phyloP scores from a whole-genome alignment of 1,140 invertebrate genomes.

The Panulirus ornatus region DNA sequence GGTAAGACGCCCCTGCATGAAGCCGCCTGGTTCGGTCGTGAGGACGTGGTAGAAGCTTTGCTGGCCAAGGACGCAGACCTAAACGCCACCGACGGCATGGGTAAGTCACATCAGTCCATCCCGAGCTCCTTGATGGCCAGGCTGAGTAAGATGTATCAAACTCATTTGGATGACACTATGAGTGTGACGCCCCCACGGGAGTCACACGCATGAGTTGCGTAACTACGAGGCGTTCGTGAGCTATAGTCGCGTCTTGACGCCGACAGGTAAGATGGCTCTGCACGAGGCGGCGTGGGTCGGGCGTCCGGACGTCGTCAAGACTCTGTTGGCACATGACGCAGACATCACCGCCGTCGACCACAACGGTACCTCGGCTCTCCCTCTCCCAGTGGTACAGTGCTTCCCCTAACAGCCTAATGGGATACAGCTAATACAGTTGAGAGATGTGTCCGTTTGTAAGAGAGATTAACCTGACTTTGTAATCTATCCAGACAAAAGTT shows the following conservation, averaged over 20 bases:
- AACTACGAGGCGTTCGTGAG: no score
- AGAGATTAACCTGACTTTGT: no score
- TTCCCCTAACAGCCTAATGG: no score
- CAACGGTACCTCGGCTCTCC: no score
- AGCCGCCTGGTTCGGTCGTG: constrained; percentile 20
- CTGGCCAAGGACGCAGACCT: constrained; percentile 21
- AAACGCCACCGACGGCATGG: neutral
- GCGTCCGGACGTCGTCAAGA: neutral
- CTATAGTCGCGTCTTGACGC: neutral
- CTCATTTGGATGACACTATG: no score
- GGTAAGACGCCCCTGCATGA: constrained; percentile 31
- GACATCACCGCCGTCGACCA: constrained; percentile 16
- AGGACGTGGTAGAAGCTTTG: constrained; percentile 11
- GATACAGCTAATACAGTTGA: no score
- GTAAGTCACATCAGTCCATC: neutral
- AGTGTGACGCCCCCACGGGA: no score
- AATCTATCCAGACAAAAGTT: no score
- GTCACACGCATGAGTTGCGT: no score
- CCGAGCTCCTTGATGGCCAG: no score
- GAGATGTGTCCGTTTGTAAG: no score
- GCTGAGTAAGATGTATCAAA: no score
- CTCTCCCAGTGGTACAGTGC: neutral
- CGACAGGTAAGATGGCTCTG: constrained; percentile 40
- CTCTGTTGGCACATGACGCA: constrained; percentile 44
- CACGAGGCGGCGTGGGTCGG: constrained; percentile 59